These are phyloP conservation scores for Mimas tiliae DNA, from an alignment of 2,888 invertebrate genomes.

Conservation along the genomic window DNA sequence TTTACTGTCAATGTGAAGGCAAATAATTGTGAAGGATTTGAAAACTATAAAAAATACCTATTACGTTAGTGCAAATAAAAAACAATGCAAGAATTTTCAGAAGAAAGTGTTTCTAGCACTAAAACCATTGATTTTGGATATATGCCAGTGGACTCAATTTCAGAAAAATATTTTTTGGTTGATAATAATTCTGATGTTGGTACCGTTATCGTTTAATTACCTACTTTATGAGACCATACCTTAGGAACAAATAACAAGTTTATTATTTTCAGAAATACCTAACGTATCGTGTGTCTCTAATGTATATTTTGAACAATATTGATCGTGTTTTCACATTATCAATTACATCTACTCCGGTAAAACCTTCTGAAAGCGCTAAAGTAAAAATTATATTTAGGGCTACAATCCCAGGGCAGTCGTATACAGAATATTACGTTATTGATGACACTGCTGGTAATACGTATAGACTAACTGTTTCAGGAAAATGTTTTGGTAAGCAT, in stretches of 20 bases:
- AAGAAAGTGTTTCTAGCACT: conserved; percentile 53
- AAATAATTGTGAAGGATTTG: too few species aligned
- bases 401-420: conserved; percentile 64
- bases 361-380: conserved; percentile 55
- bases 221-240: too few species aligned
- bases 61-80: background rate
- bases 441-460: conserved; percentile 65
- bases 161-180: conserved; percentile 58
- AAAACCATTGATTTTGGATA: conserved; percentile 68
- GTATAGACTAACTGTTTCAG: conserved; percentile 66
- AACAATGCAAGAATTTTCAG: conserved; percentile 50
- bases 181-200: conserved; percentile 63
- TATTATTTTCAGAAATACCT: conserved; percentile 54
- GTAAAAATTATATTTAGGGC: conserved; percentile 65
- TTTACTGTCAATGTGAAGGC: too few species aligned
- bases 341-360: conserved; percentile 57
- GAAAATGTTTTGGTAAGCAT: conserved; percentile 68
- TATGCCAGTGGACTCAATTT: conserved; percentile 63
- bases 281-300: conserved; percentile 64
- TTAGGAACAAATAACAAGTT: background rate
- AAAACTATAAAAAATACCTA: background rate
- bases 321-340: conserved; percentile 70
- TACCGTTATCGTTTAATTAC: too few species aligned
- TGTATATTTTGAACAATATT: conserved; percentile 68
- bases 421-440: conserved; percentile 73